Percentiles rank a stretch among this genome's conserved stretches.
Evolutionary conservation across 2,888 invertebrate species (phyloP).

Genomic region (Erannis defoliaria): DNA sequence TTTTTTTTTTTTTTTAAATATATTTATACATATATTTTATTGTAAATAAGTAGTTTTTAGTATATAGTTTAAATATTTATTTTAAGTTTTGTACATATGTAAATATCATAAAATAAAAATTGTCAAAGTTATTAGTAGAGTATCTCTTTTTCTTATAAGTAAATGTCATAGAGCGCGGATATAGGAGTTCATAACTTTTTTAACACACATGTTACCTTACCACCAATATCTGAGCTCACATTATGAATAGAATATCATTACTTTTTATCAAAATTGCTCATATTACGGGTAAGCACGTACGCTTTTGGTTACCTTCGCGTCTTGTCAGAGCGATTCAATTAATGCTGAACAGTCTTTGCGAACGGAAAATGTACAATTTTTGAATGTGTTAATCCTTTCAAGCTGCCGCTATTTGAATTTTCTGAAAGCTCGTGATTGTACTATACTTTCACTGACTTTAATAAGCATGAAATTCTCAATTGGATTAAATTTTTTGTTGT

Average conservation of each 20-base stretch:
- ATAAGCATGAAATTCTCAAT: too few relatives aligned
- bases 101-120: too few relatives aligned
- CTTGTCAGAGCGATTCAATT: constrained; percentile 71
- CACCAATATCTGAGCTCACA: constrained; percentile 12
- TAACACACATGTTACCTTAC: constrained; percentile 5
- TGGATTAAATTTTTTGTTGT: too few relatives aligned
- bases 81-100: too few relatives aligned
- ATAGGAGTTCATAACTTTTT: constrained; percentile 11
- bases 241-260: constrained; percentile 32
- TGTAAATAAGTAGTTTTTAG: too few relatives aligned
- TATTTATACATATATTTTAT: too few relatives aligned
- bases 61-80: too few relatives aligned
- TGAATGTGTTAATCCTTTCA: constrained; percentile 5
- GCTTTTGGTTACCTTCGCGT: constrained; percentile 70
- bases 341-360: constrained; percentile 61
- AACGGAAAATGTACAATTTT: constrained; percentile 56
- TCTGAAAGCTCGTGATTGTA: neutral
- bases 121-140: too few relatives aligned
- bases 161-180: neutral
- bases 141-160: neutral
- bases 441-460: neutral
- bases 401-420: constrained; percentile 14
- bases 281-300: constrained; percentile 78
- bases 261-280: constrained; percentile 66
- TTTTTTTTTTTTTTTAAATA: too few relatives aligned